Conservation (phyloP, 2,888 invertebrate genomes). For the Villa cingulata region DNA sequence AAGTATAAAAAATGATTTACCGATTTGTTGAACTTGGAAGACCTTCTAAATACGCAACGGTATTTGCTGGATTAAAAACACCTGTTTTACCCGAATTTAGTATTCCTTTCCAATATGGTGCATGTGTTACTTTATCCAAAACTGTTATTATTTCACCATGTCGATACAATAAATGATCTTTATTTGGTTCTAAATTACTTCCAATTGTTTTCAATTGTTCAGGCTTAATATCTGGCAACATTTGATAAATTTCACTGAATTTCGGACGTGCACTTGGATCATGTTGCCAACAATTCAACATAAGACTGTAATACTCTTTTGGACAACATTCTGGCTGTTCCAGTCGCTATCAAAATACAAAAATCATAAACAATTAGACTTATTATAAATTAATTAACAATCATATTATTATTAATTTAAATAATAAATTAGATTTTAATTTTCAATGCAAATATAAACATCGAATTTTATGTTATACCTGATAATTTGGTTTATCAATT, state of each 20-base stretch:
- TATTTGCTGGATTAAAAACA: constrained; percentile 77
- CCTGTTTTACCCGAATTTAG: constrained; percentile 83
- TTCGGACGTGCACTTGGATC: constrained; percentile 78
- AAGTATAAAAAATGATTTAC: constrained; percentile 11
- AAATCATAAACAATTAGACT: no score
- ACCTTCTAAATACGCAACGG: constrained; percentile 68
- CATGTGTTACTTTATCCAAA: constrained; percentile 63
- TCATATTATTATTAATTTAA: constrained; percentile 2
- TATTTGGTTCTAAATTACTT: constrained; percentile 39
- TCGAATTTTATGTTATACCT: constrained; percentile 34
- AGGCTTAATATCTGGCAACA: constrained; percentile 74
- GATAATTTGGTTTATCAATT: constrained; percentile 83
- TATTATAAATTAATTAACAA: no score
- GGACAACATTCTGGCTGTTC: constrained; percentile 93
- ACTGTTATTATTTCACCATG: constrained; percentile 87
- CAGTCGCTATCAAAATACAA: constrained; percentile 46
- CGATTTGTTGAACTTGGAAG: constrained; percentile 30
- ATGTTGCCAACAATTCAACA: constrained; percentile 95
- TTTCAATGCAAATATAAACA: neutral
- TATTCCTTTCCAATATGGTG: constrained; percentile 81
- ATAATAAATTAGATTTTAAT: neutral
- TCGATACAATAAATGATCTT: constrained; percentile 67
- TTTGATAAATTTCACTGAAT: constrained; percentile 68
- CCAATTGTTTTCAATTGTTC: constrained; percentile 79
- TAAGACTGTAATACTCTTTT: constrained; percentile 76